Evolutionary conservation across 2,888 invertebrate genomes (phyloP).

Genomic region (Epinotia nisella): DNA sequence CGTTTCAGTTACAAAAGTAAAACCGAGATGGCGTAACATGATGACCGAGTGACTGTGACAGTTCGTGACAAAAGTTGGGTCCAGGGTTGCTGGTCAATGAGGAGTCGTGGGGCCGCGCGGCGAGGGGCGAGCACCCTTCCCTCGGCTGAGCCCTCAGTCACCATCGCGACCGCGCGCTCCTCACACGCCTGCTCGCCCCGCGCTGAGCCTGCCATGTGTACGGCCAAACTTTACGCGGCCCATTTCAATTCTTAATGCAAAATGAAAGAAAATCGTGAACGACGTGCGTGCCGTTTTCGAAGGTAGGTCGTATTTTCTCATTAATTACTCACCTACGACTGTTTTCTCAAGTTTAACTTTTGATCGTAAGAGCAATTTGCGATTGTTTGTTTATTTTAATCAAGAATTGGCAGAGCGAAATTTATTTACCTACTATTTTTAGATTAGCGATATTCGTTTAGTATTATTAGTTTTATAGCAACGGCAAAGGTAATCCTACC

Average conservation of each 20-base stretch:
- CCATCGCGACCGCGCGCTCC: constrained; percentile 53
- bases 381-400: constrained; percentile 50
- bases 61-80: constrained; percentile 33
- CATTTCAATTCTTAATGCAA: constrained; percentile 57
- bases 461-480: background rate
- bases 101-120: constrained; percentile 39
- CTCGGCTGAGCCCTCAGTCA: constrained; percentile 55
- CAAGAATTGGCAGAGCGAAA: constrained; percentile 48
- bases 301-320: constrained; percentile 57
- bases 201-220: constrained; percentile 63
- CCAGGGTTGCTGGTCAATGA: constrained; percentile 44
- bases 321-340: background rate
- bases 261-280: constrained; percentile 57
- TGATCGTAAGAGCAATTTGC: constrained; percentile 47
- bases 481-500: too few relatives aligned
- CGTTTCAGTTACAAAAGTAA: background rate
- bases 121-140: constrained; percentile 47
- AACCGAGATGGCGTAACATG: background rate
- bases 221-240: constrained; percentile 68
- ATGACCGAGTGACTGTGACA: constrained; percentile 5
- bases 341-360: constrained; percentile 27
- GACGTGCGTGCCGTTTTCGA: constrained; percentile 48
- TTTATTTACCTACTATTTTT: background rate
- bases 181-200: constrained; percentile 49
- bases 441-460: background rate